Evolutionary conservation across 2,113 vertebrate species (phyloP).

Genomic region (Chloroceryle aenea): DNA sequence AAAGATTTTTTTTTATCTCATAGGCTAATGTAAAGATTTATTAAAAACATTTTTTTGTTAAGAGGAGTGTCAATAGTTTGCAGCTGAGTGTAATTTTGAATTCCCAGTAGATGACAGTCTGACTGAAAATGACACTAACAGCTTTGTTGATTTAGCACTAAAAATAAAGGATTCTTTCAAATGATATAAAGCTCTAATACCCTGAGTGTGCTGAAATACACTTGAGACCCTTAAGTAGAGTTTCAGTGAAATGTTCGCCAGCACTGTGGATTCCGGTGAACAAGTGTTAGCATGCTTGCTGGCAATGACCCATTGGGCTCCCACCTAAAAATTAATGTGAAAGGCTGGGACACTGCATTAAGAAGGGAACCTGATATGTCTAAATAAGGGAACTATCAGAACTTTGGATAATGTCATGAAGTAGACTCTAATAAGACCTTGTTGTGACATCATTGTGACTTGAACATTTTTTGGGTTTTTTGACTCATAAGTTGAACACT

Average conservation of each 20-base stretch:
- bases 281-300: conserved; percentile 12
- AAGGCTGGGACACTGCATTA: neutral
- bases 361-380: neutral
- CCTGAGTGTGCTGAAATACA: conserved; percentile 77
- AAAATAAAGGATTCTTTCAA: conserved; percentile 86
- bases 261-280: conserved; percentile 53
- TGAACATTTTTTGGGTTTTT: neutral
- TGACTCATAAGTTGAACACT: neutral
- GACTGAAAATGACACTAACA: conserved; percentile 86
- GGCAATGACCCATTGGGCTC: conserved; percentile 30
- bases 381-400: conserved; percentile 18
- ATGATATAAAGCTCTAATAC: conserved; percentile 80
- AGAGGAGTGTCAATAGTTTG: conserved; percentile 88
- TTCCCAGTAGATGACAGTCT: conserved; percentile 84
- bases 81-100: conserved; percentile 88
- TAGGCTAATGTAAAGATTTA: conserved; percentile 88
- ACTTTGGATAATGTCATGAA: neutral
- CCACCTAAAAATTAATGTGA: conserved; percentile 22
- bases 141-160: conserved; percentile 87
- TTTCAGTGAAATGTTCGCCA: conserved; percentile 10
- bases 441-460: conserved; percentile 19
- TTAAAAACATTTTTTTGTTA: conserved; percentile 88
- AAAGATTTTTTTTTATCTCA: conserved; percentile 88
- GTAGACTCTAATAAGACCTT: neutral
- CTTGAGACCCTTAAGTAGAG: conserved; percentile 73